These are phyloP conservation scores for Dysmachus trigonus DNA, from an alignment of 2,888 invertebrate species.

Conservation along the genomic window DNA sequence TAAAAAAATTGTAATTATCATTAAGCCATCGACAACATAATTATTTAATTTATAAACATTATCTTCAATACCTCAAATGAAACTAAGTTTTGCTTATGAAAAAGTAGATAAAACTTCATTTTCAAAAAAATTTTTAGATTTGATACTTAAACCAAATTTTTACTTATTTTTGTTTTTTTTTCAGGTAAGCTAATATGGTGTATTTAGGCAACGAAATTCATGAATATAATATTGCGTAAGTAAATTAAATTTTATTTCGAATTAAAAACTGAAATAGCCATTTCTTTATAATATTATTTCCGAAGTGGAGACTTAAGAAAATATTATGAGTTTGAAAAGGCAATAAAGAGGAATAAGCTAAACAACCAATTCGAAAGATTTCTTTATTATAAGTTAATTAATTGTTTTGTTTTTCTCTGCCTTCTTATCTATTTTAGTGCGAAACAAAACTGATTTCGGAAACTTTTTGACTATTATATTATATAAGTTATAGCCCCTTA, in stretches of 20 bases:
- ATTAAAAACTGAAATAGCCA: no score
- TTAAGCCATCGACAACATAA: no score
- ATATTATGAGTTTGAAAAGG: not conserved
- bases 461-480: not conserved
- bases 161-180: not conserved
- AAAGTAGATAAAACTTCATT: no score
- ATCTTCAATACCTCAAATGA: no score
- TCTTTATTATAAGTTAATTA: not conserved
- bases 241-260: not conserved
- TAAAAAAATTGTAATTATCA: no score
- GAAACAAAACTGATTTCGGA: not conserved
- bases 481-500: not conserved
- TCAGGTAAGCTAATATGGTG: not conserved
- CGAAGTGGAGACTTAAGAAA: not conserved
- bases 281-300: not conserved
- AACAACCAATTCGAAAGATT: not conserved
- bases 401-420: not conserved
- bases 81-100: not conserved
- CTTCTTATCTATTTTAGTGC: not conserved
- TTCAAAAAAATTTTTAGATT: no score
- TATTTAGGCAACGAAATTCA: not conserved
- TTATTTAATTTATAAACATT: no score
- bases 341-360: not conserved
- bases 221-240: not conserved
- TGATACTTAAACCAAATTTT: not conserved